Evolutionary conservation across 2,888 invertebrate species (phyloP).

Genomic region (Leptinotarsa tumamoca): DNA sequence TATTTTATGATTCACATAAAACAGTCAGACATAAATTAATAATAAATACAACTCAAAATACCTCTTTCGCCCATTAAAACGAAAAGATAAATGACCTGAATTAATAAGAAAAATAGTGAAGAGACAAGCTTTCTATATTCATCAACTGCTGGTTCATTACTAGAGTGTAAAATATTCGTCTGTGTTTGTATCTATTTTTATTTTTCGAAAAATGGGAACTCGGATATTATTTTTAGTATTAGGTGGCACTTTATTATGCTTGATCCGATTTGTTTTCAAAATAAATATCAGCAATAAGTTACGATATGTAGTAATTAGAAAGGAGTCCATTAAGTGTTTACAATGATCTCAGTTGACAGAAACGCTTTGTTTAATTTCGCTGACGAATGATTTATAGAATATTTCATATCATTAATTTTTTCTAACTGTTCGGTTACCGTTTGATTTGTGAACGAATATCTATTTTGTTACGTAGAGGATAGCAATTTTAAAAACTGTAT

Average conservation of each 20-base stretch:
- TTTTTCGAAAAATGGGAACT: constrained; percentile 10
- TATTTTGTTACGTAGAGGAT: background rate
- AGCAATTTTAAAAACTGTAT: too few relatives aligned
- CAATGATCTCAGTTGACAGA: background rate
- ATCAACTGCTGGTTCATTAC: constrained; percentile 7
- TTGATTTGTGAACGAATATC: background rate
- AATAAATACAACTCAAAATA: constrained; percentile 5
- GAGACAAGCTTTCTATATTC: constrained; percentile 18
- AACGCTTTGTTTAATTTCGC: background rate
- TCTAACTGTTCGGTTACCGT: background rate
- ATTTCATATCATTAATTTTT: background rate
- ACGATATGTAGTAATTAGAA: constrained; percentile 18
- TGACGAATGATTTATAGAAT: background rate
- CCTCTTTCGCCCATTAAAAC: constrained; percentile 10
- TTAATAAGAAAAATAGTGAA: constrained; percentile 16
- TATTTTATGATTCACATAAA: constrained; percentile 2
- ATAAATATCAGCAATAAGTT: constrained; percentile 20
- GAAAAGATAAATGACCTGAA: constrained; percentile 12
- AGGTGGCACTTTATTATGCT: constrained; percentile 1
- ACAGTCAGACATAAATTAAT: constrained; percentile 14
- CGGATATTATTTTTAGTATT: background rate
- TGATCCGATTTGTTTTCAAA: constrained; percentile 14
- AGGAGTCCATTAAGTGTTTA: constrained; percentile 7
- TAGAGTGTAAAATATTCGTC: background rate
- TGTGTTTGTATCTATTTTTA: constrained; percentile 15